A percentile compares a stretch with the other conserved stretches of the same genome.
phyloP scores from a whole-genome alignment of 2,888 invertebrate genomes.

The Drosophila parthenogenetica region DNA sequence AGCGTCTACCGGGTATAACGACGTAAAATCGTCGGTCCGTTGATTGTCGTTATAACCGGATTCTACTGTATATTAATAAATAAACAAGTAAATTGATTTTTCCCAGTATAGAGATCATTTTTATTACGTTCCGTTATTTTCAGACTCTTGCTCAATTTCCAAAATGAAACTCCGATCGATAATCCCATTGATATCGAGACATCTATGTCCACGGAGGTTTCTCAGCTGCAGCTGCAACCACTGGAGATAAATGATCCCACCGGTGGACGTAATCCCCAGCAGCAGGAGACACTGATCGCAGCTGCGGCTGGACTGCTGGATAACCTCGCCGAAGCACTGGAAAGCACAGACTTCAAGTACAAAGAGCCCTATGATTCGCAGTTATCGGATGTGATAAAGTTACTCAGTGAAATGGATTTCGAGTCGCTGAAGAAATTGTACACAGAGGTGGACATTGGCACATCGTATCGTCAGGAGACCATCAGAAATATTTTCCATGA shows the following conservation, averaged over 20 bases:
- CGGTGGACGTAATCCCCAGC: constrained; percentile 84
- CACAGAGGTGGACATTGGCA: constrained; percentile 88
- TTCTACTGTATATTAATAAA: too few relatives aligned
- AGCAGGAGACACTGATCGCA: constrained; percentile 81
- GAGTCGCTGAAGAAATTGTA: constrained; percentile 85
- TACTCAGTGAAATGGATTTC: constrained; percentile 84
- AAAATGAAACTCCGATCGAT: constrained; percentile 83
- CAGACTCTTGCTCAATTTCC: constrained; percentile 82
- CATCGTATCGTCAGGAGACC: constrained; percentile 91
- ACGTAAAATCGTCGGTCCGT: too few relatives aligned
- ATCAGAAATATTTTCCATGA: constrained; percentile 90
- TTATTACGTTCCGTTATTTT: not conserved
- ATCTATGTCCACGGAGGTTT: constrained; percentile 81
- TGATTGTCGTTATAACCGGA: too few relatives aligned
- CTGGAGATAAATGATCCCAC: constrained; percentile 83
- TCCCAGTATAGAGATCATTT: too few relatives aligned
- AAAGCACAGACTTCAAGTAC: constrained; percentile 83
- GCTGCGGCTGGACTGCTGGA: constrained; percentile 80
- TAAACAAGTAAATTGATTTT: too few relatives aligned
- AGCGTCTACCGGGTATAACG: too few relatives aligned
- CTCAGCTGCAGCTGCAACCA: constrained; percentile 79
- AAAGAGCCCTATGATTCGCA: constrained; percentile 84
- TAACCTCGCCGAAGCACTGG: constrained; percentile 84
- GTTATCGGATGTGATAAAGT: constrained; percentile 83
- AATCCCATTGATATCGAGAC: constrained; percentile 84